Percentiles rank a stretch among this genome's conserved stretches.
Evolutionary conservation across 2,888 invertebrate genomes (phyloP).

Genomic region (Xestobium rufovillosum): DNA sequence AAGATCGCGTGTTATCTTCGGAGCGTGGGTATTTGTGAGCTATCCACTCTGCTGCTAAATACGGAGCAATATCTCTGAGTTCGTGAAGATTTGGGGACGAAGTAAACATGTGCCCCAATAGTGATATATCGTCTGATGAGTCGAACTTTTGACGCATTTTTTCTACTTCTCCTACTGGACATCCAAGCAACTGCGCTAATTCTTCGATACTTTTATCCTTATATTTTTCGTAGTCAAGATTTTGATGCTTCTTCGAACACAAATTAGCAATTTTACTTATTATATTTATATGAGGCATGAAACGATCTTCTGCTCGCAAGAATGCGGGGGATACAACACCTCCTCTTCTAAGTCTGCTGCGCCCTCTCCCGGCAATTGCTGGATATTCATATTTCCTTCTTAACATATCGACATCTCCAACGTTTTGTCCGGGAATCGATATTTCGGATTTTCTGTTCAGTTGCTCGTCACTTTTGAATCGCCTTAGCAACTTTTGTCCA

Average conservation of each 20-base stretch:
- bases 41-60: constrained; percentile 71
- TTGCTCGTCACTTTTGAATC: constrained; percentile 75
- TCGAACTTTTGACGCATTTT: constrained; percentile 67
- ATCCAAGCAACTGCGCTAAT: constrained; percentile 37
- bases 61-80: constrained; percentile 68
- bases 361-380: constrained; percentile 42
- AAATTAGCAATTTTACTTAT: constrained; percentile 74
- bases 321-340: constrained; percentile 58
- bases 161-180: constrained; percentile 61
- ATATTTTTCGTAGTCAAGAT: no score
- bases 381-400: constrained; percentile 54
- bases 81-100: constrained; percentile 75
- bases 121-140: constrained; percentile 46
- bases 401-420: constrained; percentile 54
- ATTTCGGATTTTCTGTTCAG: constrained; percentile 52
- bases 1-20: constrained; percentile 59
- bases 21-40: constrained; percentile 70
- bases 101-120: constrained; percentile 70
- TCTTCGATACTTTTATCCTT: constrained; percentile 27
- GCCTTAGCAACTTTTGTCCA: constrained; percentile 40
- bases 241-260: constrained; percentile 37
- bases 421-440: constrained; percentile 41
- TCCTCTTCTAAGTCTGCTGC: constrained; percentile 44
- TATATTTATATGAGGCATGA: constrained; percentile 85
- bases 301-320: constrained; percentile 59